Evolutionary conservation across 2,797 vertebrate species (phyloP), one percentile per base, ranked within the genome.

Genomic region (Peromyscus melanophrys): DNA sequence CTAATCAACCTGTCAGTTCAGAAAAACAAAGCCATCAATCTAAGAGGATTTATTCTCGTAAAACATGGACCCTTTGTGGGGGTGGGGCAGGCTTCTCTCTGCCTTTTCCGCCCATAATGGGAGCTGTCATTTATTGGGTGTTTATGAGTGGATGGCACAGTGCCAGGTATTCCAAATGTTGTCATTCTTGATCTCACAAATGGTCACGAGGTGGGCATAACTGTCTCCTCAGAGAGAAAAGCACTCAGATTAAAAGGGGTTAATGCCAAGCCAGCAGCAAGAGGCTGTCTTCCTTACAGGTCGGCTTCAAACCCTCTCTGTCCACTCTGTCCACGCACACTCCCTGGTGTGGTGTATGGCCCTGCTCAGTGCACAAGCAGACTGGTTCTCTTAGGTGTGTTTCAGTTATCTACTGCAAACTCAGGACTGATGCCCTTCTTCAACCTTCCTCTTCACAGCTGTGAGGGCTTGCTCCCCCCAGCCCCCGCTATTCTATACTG

Each of bases 301-400:
- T 49, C 7, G 1, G 1, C 17, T 21, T 61, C 87, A 5, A 10
- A 69, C 12, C 0, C 9, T 14, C 55, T 17, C 29, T 5, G 29
- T 0, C 16, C 25, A 1, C 46, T 17, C 29, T 5, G 29, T 0
- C 16, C 25, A 1, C 1, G 12, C 12, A 25, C 14, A 8, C 25
- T 16, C 67, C 27, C 19, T 12, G 0, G 0, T 7, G 40, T 9
- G 0, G 0, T 3, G 0, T 0, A 2, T 16, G 0, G 11, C 55
- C 46, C 27, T 46, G 0, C 40, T 12, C 27, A 0, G 11, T 0
- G 27, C 16, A 4, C 37, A 4, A 8, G 21, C 5, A 43, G 8
- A 16, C 78, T 12, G 52, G 7, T 3, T 49, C 61, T 46, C 40
- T 52, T 4, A 0, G 0, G 3, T 2, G 1, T 17, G 1, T 3